phyloP scores from a whole-genome alignment of 2,797 vertebrate genomes.

The Margarornis squamiger region DNA sequence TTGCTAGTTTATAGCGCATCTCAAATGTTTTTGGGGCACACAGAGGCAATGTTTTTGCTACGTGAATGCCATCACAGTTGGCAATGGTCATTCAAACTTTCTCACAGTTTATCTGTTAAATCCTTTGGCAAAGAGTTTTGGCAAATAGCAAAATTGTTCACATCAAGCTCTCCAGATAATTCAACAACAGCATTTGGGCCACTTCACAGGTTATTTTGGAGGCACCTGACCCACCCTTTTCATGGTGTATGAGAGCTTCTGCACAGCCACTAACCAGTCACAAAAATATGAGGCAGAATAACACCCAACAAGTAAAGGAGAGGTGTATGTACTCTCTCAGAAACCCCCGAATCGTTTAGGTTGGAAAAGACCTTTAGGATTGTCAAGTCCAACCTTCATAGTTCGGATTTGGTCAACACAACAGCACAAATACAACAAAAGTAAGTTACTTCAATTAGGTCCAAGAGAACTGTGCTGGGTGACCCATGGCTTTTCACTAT shows the following conservation, averaged over 20 bases:
- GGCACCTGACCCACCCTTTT: neutral
- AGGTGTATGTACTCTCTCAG: neutral
- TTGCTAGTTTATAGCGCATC: neutral
- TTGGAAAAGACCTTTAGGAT: neutral
- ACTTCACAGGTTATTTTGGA: neutral
- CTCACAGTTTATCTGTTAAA: neutral
- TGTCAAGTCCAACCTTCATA: neutral
- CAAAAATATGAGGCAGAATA: neutral
- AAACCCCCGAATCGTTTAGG: neutral
- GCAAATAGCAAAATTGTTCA: neutral
- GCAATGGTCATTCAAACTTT: neutral
- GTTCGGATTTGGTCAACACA: neutral
- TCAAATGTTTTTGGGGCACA: neutral
- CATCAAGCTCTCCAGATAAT: neutral
- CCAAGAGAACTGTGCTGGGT: neutral
- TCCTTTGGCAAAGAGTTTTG: neutral
- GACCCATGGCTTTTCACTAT: neutral
- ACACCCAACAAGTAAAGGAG: neutral
- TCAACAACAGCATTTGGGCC: neutral
- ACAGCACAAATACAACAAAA: neutral
- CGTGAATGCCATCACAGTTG: neutral
- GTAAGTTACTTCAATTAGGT: neutral
- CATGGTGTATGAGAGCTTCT: neutral
- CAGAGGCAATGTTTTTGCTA: neutral
- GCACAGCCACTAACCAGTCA: neutral